phyloP scores from a whole-genome alignment of 2,113 vertebrate species.

The Mystacornis crossleyi region DNA sequence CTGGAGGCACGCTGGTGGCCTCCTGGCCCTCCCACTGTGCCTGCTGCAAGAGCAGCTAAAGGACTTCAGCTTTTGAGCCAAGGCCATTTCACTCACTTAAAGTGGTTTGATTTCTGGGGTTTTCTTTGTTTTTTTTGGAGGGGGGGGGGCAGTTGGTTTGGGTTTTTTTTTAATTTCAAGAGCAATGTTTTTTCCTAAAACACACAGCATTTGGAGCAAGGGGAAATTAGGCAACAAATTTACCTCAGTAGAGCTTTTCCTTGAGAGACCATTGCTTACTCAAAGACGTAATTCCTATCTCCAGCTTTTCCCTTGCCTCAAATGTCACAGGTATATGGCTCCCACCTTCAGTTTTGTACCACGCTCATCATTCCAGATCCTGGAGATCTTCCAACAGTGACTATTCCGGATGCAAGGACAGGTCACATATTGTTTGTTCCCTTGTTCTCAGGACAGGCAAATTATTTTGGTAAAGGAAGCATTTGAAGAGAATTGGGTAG shows the following conservation, averaged over 20 bases:
- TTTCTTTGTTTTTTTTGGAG: background rate
- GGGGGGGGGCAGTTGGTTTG: background rate
- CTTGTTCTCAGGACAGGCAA: background rate
- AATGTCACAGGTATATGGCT: background rate
- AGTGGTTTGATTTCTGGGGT: background rate
- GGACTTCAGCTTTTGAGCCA: background rate
- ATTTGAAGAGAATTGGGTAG: background rate
- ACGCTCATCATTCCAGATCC: background rate
- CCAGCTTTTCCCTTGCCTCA: background rate
- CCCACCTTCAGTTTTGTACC: background rate
- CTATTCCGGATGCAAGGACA: background rate
- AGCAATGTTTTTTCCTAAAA: background rate
- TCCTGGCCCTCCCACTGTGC: background rate
- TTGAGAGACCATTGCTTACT: background rate
- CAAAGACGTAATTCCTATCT: background rate
- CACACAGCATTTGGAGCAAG: background rate
- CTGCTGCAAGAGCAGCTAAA: background rate
- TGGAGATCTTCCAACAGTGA: background rate
- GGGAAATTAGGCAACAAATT: background rate
- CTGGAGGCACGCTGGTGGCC: background rate
- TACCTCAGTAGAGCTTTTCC: background rate
- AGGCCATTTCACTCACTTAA: background rate
- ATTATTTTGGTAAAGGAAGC: background rate
- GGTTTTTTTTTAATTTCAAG: background rate
- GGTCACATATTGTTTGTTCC: background rate